Conservation (phyloP, 2,888 invertebrate genomes). For the Eupithecia inturbata region DNA sequence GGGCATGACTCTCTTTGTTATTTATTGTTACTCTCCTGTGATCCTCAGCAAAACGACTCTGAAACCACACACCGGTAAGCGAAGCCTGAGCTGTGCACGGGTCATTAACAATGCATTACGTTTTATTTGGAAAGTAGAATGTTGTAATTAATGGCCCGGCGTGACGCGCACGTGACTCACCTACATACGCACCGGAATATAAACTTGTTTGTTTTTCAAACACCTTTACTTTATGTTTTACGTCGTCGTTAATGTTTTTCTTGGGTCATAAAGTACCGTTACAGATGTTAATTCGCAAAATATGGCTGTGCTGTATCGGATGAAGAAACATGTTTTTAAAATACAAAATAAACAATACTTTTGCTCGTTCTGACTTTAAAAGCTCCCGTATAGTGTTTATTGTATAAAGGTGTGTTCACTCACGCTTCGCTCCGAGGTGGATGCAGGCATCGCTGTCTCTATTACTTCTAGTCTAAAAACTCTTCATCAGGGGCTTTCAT, state of each 20-base stretch:
- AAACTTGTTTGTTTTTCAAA: conserved; percentile 39
- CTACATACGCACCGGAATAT: conserved; percentile 29
- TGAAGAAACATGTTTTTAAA: not conserved
- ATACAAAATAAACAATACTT: not conserved
- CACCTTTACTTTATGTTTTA: conserved; percentile 26
- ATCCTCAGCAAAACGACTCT: conserved; percentile 60
- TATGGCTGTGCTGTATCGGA: conserved; percentile 5
- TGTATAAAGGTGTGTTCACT: not conserved
- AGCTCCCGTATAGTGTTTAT: not conserved
- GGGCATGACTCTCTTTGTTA: not conserved
- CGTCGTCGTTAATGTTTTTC: conserved; percentile 16
- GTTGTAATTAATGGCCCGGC: conserved; percentile 60
- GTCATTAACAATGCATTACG: conserved; percentile 73
- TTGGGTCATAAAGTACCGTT: conserved; percentile 18
- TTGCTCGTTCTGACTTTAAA: not conserved
- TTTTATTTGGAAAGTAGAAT: conserved; percentile 61
- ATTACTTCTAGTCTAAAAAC: conserved; percentile 2
- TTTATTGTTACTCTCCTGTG: conserved; percentile 49
- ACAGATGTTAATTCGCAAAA: conserved; percentile 6
- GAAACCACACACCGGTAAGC: conserved; percentile 53
- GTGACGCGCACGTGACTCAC: conserved; percentile 19
- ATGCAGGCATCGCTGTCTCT: not conserved
- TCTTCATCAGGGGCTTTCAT: not conserved
- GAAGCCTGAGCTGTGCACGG: conserved; percentile 66
- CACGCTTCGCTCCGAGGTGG: not conserved